Conservation (phyloP, 1,140 invertebrate genomes). For the Rhopalosiphum maidis region DNA sequence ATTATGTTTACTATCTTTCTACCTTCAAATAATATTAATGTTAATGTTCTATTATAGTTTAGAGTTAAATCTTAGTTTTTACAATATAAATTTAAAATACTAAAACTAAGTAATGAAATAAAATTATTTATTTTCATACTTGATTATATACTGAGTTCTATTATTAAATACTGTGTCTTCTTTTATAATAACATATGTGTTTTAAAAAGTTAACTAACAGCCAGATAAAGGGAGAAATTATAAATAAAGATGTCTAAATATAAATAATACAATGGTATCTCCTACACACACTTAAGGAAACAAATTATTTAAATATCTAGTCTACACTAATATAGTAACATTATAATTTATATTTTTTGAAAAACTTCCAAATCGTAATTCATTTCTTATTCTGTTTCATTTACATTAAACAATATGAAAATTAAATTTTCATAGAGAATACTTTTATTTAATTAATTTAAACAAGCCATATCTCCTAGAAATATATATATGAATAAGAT, state of each 20-base stretch:
- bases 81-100: background rate
- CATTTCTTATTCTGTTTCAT: background rate
- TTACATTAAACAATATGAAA: background rate
- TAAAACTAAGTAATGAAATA: background rate
- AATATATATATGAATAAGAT: background rate
- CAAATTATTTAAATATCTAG: constrained; percentile 17
- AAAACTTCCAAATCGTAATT: background rate
- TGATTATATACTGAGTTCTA: constrained; percentile 15
- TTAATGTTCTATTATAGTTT: background rate
- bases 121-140: background rate
- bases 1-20: background rate
- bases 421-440: background rate
- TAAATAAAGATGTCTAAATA: constrained; percentile 44
- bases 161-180: background rate
- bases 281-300: background rate
- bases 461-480: background rate
- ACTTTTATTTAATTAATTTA: background rate
- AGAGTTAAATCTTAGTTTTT: background rate
- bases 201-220: background rate
- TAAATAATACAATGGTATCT: constrained; percentile 23
- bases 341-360: background rate
- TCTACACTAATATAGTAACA: background rate
- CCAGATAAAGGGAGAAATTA: constrained; percentile 6
- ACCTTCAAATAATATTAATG: background rate
- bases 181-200: constrained; percentile 33